Evolutionary conservation across 2,797 vertebrate species (phyloP).

Genomic region (Botia almorhae): DNA sequence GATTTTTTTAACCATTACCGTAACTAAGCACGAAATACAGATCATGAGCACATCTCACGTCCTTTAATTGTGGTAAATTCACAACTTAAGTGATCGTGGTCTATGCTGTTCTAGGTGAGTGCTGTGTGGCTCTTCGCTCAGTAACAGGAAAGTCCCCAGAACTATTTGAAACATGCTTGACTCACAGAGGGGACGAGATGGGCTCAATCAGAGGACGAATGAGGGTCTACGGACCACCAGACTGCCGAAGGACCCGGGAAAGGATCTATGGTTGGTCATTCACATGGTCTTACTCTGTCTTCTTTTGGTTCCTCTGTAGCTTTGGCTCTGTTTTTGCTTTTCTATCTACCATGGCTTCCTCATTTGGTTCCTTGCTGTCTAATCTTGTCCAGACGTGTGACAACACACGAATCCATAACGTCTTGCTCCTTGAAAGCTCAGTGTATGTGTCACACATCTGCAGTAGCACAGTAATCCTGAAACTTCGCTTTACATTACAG

Average conservation of each 20-base stretch:
- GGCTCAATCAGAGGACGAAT: constrained; percentile 82
- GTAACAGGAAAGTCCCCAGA: constrained; percentile 69
- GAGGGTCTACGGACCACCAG: constrained; percentile 74
- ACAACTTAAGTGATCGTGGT: not conserved
- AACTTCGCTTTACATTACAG: constrained; percentile 61
- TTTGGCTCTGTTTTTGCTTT: constrained; percentile 75
- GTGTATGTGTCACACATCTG: not conserved
- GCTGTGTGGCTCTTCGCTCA: constrained; percentile 79
- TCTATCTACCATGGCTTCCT: constrained; percentile 73
- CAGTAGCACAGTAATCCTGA: constrained; percentile 1
- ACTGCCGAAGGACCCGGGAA: constrained; percentile 68
- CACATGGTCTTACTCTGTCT: constrained; percentile 51
- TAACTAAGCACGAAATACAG: not conserved
- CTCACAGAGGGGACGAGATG: constrained; percentile 84
- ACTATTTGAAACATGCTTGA: constrained; percentile 83
- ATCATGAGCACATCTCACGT: not conserved
- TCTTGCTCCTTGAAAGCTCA: constrained; percentile 32
- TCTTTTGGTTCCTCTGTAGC: constrained; percentile 64
- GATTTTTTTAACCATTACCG: not conserved
- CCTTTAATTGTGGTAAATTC: not conserved
- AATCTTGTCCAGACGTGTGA: constrained; percentile 77
- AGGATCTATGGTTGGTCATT: constrained; percentile 78
- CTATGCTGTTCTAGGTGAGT: constrained; percentile 75
- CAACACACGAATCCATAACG: constrained; percentile 61
- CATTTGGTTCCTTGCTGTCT: constrained; percentile 73